These are phyloP conservation scores for Todus mexicanus DNA, from an alignment of 2,797 vertebrate genomes.

Conservation along the genomic window DNA sequence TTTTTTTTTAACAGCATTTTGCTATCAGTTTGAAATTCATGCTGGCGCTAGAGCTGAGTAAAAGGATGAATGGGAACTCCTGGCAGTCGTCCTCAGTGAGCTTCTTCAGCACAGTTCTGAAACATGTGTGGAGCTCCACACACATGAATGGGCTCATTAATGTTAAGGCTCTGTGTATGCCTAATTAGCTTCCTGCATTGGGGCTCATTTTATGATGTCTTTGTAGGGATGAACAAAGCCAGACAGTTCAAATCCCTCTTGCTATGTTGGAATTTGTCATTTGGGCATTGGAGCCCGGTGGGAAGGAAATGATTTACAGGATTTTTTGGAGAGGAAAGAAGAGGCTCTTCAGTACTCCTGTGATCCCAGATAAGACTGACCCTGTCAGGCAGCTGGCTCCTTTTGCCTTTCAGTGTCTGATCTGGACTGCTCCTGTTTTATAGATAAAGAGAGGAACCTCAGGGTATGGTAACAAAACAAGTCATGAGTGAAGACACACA, in stretches of 20 bases:
- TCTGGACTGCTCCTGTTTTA: conserved; percentile 14
- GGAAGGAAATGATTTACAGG: neutral
- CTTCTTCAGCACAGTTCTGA: neutral
- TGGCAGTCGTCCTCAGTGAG: neutral
- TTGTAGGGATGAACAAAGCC: neutral
- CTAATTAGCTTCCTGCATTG: conserved; percentile 14
- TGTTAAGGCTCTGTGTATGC: neutral
- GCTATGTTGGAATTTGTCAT: neutral
- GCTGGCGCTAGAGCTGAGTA: neutral
- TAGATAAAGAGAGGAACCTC: conserved; percentile 10
- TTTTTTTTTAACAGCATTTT: too few species aligned
- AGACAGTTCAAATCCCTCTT: neutral
- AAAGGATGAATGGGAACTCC: neutral
- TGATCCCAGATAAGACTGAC: neutral
- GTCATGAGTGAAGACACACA: conserved; percentile 51
- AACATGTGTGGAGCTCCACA: neutral
- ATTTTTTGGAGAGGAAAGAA: neutral
- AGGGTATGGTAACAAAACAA: conserved; percentile 32
- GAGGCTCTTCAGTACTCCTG: neutral
- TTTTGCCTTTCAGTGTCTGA: neutral
- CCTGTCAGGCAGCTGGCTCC: neutral
- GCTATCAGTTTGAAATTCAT: neutral
- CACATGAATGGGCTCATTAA: neutral
- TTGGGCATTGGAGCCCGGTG: neutral
- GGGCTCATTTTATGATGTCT: neutral